Conservation (phyloP, 2,113 vertebrate genomes). For the Pampusana beccarii region DNA sequence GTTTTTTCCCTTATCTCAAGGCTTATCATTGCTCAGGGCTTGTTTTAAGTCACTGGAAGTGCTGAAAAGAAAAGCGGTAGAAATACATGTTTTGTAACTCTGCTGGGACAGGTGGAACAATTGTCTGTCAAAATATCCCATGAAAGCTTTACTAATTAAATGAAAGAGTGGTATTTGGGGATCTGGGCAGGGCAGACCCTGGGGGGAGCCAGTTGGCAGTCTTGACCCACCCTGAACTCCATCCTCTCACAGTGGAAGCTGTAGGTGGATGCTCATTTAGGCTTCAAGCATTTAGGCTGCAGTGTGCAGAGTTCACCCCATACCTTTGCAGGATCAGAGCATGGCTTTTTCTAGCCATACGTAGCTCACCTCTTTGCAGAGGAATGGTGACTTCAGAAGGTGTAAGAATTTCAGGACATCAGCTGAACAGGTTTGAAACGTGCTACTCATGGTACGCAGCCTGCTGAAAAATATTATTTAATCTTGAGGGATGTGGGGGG, state of each 20-base stretch:
- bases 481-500: not conserved
- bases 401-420: not conserved
- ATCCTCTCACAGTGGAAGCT: not conserved
- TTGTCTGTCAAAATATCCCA: constrained; percentile 8
- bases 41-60: constrained; percentile 23
- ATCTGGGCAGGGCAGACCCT: not conserved
- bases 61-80: constrained; percentile 19
- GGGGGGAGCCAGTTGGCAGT: not conserved
- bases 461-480: constrained; percentile 1
- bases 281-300: not conserved
- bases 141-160: not conserved
- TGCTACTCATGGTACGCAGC: not conserved
- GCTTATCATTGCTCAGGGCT: not conserved
- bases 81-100: not conserved
- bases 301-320: not conserved
- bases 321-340: not conserved
- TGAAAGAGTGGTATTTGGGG: not conserved
- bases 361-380: not conserved
- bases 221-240: not conserved
- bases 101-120: constrained; percentile 7
- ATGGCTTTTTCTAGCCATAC: not conserved
- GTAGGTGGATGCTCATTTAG: not conserved
- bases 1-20: not conserved
- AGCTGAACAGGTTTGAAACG: not conserved
- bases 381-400: not conserved